Evolutionary conservation across 2,888 invertebrate species (phyloP).

Genomic region (Antheraea yamamai): DNA sequence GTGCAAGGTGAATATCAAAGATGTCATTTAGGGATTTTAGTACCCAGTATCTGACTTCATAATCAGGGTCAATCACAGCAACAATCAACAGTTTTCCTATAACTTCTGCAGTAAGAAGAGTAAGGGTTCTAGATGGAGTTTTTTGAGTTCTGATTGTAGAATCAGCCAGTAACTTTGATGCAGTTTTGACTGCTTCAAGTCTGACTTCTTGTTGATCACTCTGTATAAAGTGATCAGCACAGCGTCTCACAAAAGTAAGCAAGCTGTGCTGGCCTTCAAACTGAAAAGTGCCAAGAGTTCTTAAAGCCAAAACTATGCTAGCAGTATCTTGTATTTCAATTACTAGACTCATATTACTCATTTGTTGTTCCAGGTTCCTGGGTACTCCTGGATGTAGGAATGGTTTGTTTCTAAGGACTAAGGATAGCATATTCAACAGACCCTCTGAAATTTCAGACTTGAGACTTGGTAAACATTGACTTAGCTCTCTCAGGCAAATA

Average conservation of each 20-base stretch:
- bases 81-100: constrained; percentile 94
- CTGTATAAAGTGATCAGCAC: constrained; percentile 94
- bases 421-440: constrained; percentile 93
- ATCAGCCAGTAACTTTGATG: constrained; percentile 93
- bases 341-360: constrained; percentile 68
- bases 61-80: constrained; percentile 97
- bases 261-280: constrained; percentile 95
- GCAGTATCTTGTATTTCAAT: constrained; percentile 88
- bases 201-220: constrained; percentile 94
- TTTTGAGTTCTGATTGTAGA: constrained; percentile 85
- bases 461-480: constrained; percentile 92
- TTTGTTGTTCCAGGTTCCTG: constrained; percentile 80
- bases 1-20: constrained; percentile 97
- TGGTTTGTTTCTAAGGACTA: constrained; percentile 94
- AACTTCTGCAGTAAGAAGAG: constrained; percentile 92
- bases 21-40: constrained; percentile 94
- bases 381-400: constrained; percentile 91
- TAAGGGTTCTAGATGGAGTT: constrained; percentile 91
- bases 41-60: constrained; percentile 96
- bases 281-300: constrained; percentile 94
- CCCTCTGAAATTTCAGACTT: constrained; percentile 96
- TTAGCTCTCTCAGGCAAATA: constrained; percentile 94
- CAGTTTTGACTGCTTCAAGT: constrained; percentile 96
- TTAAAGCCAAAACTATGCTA: constrained; percentile 94
- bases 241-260: constrained; percentile 94